phyloP scores from a whole-genome alignment of 2,113 vertebrate genomes.

The Rousettus leschenaultii region DNA sequence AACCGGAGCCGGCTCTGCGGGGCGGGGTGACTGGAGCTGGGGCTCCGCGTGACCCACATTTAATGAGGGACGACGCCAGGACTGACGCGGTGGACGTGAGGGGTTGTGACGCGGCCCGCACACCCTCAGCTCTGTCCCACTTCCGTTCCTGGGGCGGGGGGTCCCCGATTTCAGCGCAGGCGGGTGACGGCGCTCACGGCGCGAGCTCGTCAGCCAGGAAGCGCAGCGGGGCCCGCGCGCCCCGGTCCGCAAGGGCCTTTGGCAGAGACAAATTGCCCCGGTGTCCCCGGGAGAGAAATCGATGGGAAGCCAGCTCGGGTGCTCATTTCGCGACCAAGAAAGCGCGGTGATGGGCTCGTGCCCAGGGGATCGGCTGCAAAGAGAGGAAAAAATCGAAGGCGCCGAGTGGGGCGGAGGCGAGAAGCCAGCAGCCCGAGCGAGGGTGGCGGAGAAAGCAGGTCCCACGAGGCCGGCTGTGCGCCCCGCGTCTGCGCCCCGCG shows the following conservation, averaged over 20 bases:
- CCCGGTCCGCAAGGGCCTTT: not conserved
- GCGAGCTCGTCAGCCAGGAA: rapidly evolving
- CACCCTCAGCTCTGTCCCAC: not conserved
- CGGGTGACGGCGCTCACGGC: too few relatives aligned
- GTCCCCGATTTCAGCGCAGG: not conserved
- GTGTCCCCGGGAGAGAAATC: not conserved
- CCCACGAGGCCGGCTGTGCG: not conserved
- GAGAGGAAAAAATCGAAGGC: not conserved
- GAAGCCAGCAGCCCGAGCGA: not conserved
- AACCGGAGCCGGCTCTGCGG: not conserved
- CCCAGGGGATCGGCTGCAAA: not conserved
- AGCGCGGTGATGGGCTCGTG: not conserved
- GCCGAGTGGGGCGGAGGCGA: not conserved
- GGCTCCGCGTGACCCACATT: not conserved
- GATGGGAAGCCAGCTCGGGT: too few relatives aligned
- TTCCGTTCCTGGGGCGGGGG: not conserved
- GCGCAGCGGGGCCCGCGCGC: rapidly evolving
- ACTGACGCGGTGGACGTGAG: rapidly evolving
- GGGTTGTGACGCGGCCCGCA: not conserved
- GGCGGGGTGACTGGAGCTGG: not conserved
- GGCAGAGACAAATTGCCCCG: not conserved
- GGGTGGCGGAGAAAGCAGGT: not conserved
- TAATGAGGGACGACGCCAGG: not conserved
- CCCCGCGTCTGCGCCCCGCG: not conserved
- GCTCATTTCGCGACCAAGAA: not conserved